phyloP scores from a whole-genome alignment of 2,797 vertebrate species.

The Chrosomus eos region DNA sequence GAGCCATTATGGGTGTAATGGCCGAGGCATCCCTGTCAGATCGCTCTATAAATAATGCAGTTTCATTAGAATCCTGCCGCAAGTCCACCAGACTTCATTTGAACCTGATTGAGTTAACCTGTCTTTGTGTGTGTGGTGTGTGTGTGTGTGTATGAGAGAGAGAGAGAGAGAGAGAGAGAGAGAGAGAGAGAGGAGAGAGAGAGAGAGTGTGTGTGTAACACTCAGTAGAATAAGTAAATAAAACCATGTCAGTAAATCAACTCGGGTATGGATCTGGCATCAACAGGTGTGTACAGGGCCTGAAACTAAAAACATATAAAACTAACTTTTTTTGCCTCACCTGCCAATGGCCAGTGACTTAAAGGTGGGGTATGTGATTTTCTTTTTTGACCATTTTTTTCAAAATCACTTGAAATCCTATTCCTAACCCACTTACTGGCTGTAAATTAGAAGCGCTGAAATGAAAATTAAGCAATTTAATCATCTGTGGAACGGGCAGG shows the following conservation, averaged over 20 bases:
- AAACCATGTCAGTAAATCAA: conserved; percentile 21
- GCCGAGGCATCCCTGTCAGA: conserved; percentile 66
- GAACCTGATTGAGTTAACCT: conserved; percentile 10
- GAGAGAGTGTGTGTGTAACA: not conserved
- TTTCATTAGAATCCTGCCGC: conserved; percentile 66
- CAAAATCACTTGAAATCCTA: no score
- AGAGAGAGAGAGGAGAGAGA: no score
- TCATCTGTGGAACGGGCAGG: no score
- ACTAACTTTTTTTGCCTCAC: not conserved
- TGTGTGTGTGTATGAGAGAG: not conserved
- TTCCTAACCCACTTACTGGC: no score
- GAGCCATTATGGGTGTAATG: conserved; percentile 74
- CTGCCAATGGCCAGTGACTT: not conserved
- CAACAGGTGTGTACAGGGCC: conserved; percentile 15
- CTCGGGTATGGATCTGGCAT: not conserved
- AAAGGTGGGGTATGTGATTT: no score
- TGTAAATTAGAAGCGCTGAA: no score
- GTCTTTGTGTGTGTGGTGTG: not conserved
- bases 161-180: no score
- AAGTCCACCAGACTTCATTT: conserved; percentile 37
- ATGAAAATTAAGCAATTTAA: no score
- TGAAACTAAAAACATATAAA: not conserved
- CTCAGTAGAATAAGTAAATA: conserved; percentile 43
- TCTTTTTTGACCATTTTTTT: no score
- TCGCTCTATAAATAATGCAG: conserved; percentile 72